phyloP scores from a whole-genome alignment of 2,113 vertebrate genomes.

The Andinoacara biseriatus region DNA sequence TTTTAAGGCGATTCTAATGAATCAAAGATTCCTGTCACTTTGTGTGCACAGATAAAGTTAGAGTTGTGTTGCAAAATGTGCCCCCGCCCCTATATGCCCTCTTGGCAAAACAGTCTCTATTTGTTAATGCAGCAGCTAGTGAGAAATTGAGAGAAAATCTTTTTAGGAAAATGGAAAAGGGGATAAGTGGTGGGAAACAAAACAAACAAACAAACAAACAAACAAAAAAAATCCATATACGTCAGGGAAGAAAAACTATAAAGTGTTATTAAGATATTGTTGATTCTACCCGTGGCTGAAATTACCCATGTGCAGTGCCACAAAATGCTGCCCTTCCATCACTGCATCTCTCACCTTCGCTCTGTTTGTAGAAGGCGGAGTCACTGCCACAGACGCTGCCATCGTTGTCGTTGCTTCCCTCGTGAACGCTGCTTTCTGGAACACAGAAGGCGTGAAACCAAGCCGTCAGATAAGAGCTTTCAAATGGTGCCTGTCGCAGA shows the following conservation, averaged over 20 bases:
- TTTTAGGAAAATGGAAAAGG: constrained; percentile 31
- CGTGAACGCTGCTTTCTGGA: constrained; percentile 86
- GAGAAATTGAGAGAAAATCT: constrained; percentile 22
- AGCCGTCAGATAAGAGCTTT: constrained; percentile 14
- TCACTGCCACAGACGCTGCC: constrained; percentile 93
- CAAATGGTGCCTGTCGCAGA: constrained; percentile 22
- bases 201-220: background rate
- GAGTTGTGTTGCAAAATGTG: background rate
- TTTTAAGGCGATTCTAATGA: constrained; percentile 21
- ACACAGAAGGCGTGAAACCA: constrained; percentile 7
- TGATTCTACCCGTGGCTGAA: constrained; percentile 13
- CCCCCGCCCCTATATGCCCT: background rate
- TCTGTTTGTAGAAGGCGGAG: constrained; percentile 91
- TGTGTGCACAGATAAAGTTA: background rate
- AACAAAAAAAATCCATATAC: constrained; percentile 8
- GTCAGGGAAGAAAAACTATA: background rate
- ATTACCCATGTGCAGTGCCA: constrained; percentile 3
- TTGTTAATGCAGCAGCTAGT: constrained; percentile 23
- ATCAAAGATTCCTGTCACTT: background rate
- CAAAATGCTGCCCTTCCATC: background rate
- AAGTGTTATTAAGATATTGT: constrained; percentile 27
- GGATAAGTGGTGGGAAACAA: background rate
- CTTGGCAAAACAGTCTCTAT: background rate
- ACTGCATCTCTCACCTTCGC: constrained; percentile 85
- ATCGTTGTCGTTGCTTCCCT: constrained; percentile 91